Evolutionary conservation across 2,888 invertebrate species (phyloP), one percentile per base, ranked within the genome.

Genomic region (Spisula subtruncata): DNA sequence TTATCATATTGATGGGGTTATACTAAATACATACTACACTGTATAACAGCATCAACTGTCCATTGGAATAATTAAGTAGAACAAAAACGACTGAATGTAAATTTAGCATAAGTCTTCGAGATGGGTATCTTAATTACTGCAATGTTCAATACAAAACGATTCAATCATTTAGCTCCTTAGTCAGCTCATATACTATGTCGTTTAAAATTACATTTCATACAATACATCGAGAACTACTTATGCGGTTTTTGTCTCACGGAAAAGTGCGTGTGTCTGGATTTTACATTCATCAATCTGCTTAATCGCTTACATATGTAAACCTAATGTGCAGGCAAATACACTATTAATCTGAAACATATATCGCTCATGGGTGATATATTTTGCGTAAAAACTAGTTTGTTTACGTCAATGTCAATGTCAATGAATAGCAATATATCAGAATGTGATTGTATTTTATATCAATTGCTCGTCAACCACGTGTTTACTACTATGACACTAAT

Each of bases 301-400:
- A 66, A 66, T 66, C 60, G 25, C 25, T 66, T 66, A 66, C 60
- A 66, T 66, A n/a, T 66, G 60, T 66, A 25, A 66, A n/a, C 25
- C 60, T 66, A n/a, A 66, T 25, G 25, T 25, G n/a, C 60, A 66
- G 25, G 25, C 60, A 66, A 66, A 25, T 66, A 51, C 51, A 51
- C 51, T 51, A 16, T 16, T 51, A 51, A 8, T 51, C 51, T 51
- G 16, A 1, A 51, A 51, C 12, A 14, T 51, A 51, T 16, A 51
- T 51, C 51, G 51, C 51, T 51, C 14, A 14, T 51, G 51, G 14
- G 10, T 66, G 10, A 66, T n/a, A 66, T 25, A 66, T 66, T 25
- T 25, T 66, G n/a, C 25, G 25, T 66, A n/a, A 66, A 41, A 66
- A 25, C 60, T 20, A 25, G 10, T 25, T 10, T 66, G 60, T 66